Conservation (phyloP, 92 coral and sea anemone species). For the Siderastrea siderea region DNA sequence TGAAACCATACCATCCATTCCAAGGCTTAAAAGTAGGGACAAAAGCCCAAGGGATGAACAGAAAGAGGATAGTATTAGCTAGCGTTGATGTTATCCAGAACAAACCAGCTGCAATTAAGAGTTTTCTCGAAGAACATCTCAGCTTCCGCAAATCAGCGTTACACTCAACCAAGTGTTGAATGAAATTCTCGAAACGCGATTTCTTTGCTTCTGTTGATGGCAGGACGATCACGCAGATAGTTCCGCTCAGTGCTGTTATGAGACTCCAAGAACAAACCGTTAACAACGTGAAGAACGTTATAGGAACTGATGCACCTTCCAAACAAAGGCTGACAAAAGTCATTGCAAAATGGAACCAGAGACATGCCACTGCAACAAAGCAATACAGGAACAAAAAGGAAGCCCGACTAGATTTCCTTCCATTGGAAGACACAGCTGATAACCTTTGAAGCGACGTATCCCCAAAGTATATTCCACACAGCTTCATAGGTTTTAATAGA, state of each 20-base stretch:
- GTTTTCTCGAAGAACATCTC: not conserved
- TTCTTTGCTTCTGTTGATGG: not conserved
- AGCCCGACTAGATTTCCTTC: no score
- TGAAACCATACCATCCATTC: slow-evolving; percentile 3
- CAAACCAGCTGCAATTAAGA: not conserved
- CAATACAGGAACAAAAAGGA: not conserved
- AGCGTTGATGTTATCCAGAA: not conserved
- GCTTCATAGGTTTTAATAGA: not conserved
- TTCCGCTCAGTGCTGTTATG: not conserved
- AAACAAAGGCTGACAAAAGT: not conserved
- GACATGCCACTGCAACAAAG: not conserved
- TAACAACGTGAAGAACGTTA: not conserved
- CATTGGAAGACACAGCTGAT: not conserved
- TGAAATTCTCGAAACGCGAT: slow-evolving; percentile 33
- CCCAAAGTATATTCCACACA: slow-evolving; percentile 21
- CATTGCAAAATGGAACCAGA: not conserved
- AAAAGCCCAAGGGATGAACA: not conserved
- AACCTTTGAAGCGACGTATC: not conserved
- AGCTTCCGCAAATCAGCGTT: not conserved
- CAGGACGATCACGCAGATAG: slow-evolving; percentile 10
- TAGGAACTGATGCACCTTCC: not conserved
- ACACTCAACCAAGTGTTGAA: not conserved
- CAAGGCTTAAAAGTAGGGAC: not conserved
- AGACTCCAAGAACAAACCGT: not conserved
- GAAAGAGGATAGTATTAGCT: no score